Evolutionary conservation across 2,888 invertebrate species (phyloP).

Genomic region (Xylota segnis): DNA sequence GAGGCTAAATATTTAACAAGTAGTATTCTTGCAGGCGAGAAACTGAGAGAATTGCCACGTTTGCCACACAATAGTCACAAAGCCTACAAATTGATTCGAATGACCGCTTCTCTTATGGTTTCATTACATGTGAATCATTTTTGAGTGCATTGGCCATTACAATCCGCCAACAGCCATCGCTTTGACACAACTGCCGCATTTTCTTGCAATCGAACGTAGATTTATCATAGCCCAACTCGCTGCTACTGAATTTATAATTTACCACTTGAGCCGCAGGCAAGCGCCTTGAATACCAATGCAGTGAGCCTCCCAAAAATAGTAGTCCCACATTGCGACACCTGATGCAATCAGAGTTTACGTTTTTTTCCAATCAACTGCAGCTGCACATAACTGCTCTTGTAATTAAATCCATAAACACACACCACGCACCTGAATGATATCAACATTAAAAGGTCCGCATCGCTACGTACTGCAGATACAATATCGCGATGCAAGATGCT

Average conservation of each 20-base stretch:
- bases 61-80: no score
- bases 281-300: slow-evolving; percentile 53
- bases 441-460: slow-evolving; percentile 12
- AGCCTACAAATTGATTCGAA: no score
- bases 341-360: slow-evolving; percentile 45
- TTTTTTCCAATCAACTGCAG: slow-evolving; percentile 58
- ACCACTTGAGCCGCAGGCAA: slow-evolving; percentile 18
- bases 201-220: slow-evolving; percentile 1
- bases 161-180: neutral
- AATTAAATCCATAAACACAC: slow-evolving; percentile 62
- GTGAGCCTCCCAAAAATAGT: slow-evolving; percentile 55
- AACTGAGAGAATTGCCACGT: no score
- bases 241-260: slow-evolving; percentile 33
- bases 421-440: slow-evolving; percentile 30
- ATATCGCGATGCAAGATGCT: slow-evolving; percentile 18
- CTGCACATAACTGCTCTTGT: slow-evolving; percentile 64
- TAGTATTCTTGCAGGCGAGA: no score
- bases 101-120: no score
- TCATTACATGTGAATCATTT: no score
- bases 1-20: no score
- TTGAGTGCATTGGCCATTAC: no score
- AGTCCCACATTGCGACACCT: slow-evolving; percentile 40
- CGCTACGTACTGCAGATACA: slow-evolving; percentile 3
- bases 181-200: neutral
- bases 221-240: slow-evolving; percentile 12